phyloP scores from a whole-genome alignment of 2,888 invertebrate genomes.

The Drosophila tripunctata region DNA sequence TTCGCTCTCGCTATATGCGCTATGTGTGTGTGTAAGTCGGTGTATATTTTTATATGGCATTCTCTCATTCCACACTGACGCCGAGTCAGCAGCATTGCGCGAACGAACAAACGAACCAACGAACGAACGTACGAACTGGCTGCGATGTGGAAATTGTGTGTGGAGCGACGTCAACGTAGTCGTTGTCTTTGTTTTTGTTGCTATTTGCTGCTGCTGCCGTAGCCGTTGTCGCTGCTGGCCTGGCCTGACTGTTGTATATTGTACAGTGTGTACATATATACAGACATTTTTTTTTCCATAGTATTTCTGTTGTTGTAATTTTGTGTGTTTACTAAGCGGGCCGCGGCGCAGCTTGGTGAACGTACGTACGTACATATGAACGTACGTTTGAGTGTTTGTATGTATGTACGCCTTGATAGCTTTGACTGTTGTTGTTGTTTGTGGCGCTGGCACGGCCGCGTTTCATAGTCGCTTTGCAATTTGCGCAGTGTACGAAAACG shows the following conservation, averaged over 20 bases:
- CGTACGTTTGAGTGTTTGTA: slow-evolving; percentile 5
- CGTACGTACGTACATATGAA: slow-evolving; percentile 23
- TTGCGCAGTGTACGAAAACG: slow-evolving; percentile 73
- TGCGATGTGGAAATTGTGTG: slow-evolving; percentile 70
- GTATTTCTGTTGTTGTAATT: slow-evolving; percentile 70
- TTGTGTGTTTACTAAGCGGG: slow-evolving; percentile 76
- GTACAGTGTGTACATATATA: slow-evolving; percentile 42
- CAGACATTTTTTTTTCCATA: slow-evolving; percentile 64
- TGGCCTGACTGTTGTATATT: slow-evolving; percentile 66
- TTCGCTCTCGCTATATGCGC: slow-evolving; percentile 65
- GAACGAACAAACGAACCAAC: no score
- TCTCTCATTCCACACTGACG: slow-evolving; percentile 70
- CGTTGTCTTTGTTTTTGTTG: slow-evolving; percentile 60
- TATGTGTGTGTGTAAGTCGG: slow-evolving; percentile 26
- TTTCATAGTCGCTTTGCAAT: slow-evolving; percentile 73
- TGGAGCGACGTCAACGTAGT: slow-evolving; percentile 62
- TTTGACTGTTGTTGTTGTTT: slow-evolving; percentile 36
- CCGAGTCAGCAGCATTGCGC: slow-evolving; percentile 78
- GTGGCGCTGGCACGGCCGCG: slow-evolving; percentile 63
- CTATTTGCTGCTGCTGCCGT: slow-evolving; percentile 49
- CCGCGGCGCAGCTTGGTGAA: slow-evolving; percentile 55
- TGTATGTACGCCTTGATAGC: slow-evolving; percentile 59
- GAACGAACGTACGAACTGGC: no score
- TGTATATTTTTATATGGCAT: slow-evolving; percentile 76
- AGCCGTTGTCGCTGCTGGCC: slow-evolving; percentile 45